Evolutionary conservation across 2,888 invertebrate genomes (phyloP).

Genomic region (Acholoe squamosa): DNA sequence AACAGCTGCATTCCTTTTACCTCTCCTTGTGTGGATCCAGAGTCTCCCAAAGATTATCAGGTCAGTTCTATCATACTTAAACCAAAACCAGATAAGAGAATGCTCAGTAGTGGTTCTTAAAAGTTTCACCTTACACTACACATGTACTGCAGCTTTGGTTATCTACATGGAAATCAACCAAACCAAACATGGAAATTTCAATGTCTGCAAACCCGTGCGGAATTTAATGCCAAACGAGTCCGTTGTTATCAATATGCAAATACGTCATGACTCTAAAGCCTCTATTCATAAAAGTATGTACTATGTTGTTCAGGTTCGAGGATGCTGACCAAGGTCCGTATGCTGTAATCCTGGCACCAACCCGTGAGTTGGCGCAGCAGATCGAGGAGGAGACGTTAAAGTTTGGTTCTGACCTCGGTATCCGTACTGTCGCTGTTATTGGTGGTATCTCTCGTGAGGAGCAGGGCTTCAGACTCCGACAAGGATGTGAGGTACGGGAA

Average conservation of each 20-base stretch:
- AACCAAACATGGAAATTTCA: no score
- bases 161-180: no score
- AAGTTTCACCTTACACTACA: no score
- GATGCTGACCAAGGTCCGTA: slow-evolving; percentile 92
- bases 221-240: no score
- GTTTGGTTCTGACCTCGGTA: slow-evolving; percentile 89
- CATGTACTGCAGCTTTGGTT: no score
- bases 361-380: slow-evolving; percentile 99
- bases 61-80: slow-evolving; percentile 72
- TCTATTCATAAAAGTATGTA: no score
- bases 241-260: no score
- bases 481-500: slow-evolving; percentile 94
- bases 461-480: slow-evolving; percentile 96
- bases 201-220: no score
- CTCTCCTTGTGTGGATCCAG: slow-evolving; percentile 98
- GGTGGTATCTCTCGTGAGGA: slow-evolving; percentile 94
- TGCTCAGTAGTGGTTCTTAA: no score
- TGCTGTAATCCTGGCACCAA: slow-evolving; percentile 99
- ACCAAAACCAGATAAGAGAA: no score
- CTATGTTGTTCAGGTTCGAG: slow-evolving; percentile 78
- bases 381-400: slow-evolving; percentile 99
- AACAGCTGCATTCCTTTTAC: slow-evolving; percentile 98
- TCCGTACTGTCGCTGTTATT: slow-evolving; percentile 83
- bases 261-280: no score
- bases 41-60: slow-evolving; percentile 97